Evolutionary conservation across 2,888 invertebrate genomes (phyloP).

Genomic region (Dryobotodes eremita): DNA sequence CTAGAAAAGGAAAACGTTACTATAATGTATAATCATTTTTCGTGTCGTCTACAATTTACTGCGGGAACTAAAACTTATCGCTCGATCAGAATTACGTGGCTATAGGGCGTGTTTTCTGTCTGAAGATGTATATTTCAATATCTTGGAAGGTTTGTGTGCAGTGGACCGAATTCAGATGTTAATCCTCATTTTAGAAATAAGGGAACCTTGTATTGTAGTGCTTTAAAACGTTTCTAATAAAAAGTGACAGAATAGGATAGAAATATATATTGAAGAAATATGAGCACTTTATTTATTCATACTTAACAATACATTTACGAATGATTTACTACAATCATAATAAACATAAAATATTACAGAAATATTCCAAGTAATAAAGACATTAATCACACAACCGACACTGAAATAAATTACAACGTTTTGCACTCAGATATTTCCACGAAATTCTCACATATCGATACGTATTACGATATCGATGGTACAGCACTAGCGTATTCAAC

Average conservation of each 20-base stretch:
- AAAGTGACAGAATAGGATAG: background rate
- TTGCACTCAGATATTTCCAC: constrained; percentile 11
- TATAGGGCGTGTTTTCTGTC: constrained; percentile 16
- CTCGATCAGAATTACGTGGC: constrained; percentile 38
- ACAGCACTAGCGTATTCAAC: constrained; percentile 66
- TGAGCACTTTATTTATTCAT: background rate
- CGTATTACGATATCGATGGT: background rate
- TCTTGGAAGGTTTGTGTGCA: background rate
- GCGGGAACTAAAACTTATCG: constrained; percentile 33
- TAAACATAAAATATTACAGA: background rate
- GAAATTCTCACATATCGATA: constrained; percentile 37
- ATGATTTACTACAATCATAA: background rate
- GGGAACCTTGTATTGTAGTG: background rate
- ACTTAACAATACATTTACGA: background rate
- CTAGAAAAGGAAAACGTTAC: constrained; percentile 21
- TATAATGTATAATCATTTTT: constrained; percentile 38
- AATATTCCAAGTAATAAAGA: constrained; percentile 10
- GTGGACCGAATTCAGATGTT: background rate
- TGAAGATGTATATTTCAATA: constrained; percentile 26
- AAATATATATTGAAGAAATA: background rate
- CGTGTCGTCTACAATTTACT: constrained; percentile 38
- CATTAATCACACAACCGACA: constrained; percentile 2
- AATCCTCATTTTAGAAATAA: background rate
- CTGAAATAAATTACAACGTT: background rate
- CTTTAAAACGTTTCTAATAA: background rate